Evolutionary conservation across 1,140 invertebrate genomes (phyloP).

Genomic region (Rhopalosiphum padi): DNA sequence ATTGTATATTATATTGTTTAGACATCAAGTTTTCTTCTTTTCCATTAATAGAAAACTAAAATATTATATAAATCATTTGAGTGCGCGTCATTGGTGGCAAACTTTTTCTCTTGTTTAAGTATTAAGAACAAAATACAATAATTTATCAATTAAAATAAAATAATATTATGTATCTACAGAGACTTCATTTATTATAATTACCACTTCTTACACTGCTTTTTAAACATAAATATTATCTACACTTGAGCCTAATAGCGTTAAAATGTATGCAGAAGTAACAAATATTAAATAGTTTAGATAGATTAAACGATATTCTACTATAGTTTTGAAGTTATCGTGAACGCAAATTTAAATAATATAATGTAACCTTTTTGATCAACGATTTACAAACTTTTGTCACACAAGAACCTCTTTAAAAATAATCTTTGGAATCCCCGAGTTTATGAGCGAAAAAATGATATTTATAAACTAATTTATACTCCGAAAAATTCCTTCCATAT

Average conservation of each 20-base stretch:
- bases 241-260: neutral
- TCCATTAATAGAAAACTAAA: neutral
- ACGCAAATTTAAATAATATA: neutral
- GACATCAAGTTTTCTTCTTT: neutral
- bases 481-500: neutral
- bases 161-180: neutral
- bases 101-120: neutral
- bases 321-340: neutral
- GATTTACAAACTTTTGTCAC: neutral
- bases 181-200: neutral
- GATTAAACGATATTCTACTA: neutral
- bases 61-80: neutral
- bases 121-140: neutral
- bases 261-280: neutral
- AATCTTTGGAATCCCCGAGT: neutral
- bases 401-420: neutral
- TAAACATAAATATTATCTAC: neutral
- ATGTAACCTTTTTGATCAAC: neutral
- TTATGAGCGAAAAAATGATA: neutral
- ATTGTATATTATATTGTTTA: neutral
- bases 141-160: neutral
- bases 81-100: neutral
- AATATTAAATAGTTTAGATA: neutral
- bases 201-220: neutral
- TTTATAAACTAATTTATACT: neutral